Evolutionary conservation across 2,113 vertebrate species (phyloP), one percentile per base, ranked within the genome.

Genomic region (Axis porcinus): DNA sequence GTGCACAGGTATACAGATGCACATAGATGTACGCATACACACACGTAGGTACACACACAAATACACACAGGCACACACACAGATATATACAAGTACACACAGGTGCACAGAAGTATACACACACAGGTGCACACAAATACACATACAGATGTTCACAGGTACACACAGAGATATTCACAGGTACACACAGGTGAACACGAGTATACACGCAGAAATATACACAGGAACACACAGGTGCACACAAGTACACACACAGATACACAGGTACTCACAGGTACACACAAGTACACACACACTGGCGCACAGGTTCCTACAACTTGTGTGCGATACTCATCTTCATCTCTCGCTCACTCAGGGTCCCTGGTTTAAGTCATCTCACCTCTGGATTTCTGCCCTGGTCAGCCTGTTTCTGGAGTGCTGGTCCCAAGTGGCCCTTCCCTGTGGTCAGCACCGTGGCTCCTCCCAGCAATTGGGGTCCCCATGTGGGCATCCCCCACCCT

Each of bases 381-480:
- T 74, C 52, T 16, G 21, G 36, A 36, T 58, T 91, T 54, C 16
- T 60, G 55, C 52, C 60, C 28, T 1, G 47, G 70, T 50, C 74
- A 28, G 6, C 28, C 67, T 43, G 10, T 15, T 81, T 60, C 55
- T 1, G 0, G n/a, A 81, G 47, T 67, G n/a, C 43, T 36, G 33
- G 89, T 52, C 43, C 23, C n/a, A 0, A 14, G 40, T 17, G 30
- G 30, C 50, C 76, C 23, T 27, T 47, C 50, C 78, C 55, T 14
- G 25, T 36, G 36, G 15, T 62, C 25, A 21, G 25, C 54, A 21
- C 43, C 5, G 23, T n/a, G 83, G 82, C 36, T 27, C 25, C 30
- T 60, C 45, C 27, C 21, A 13, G 9, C 1, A 27, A n/a, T 3
- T 5, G 2, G 9, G 47, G 12, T 6, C 21, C 40, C 12, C 19